Evolutionary conservation across 2,888 invertebrate species (phyloP).

Genomic region (Tyria jacobaeae): DNA sequence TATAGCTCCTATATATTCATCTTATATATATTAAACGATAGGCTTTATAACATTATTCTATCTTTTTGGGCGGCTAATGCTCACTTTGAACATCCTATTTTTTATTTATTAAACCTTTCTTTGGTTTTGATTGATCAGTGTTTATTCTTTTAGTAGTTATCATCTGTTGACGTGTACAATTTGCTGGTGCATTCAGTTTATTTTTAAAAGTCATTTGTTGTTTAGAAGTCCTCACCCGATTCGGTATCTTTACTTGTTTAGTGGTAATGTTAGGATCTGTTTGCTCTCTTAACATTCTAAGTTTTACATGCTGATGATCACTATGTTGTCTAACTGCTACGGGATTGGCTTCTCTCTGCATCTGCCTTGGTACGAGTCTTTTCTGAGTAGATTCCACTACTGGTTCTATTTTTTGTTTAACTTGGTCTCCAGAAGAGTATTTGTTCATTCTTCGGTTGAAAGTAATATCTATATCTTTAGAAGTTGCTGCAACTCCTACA

Average conservation of each 20-base stretch:
- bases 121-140: not conserved
- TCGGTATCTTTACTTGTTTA: not conserved
- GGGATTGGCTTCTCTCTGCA: not conserved
- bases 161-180: not conserved
- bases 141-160: not conserved
- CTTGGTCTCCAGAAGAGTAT: slow-evolving; percentile 1
- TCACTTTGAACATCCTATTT: not conserved
- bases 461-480: slow-evolving; percentile 12
- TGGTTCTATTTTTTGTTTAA: not conserved
- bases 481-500: slow-evolving; percentile 12
- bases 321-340: not conserved
- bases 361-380: not conserved
- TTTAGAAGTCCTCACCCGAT: not conserved
- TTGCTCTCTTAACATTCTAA: not conserved
- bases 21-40: not conserved
- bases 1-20: not conserved
- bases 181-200: not conserved
- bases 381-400: not conserved
- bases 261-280: not conserved
- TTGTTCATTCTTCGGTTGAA: not conserved
- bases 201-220: not conserved
- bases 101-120: not conserved
- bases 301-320: not conserved
- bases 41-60: too few relatives aligned
- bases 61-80: not conserved